Evolutionary conservation across 2,113 vertebrate genomes (phyloP), one percentile per base, ranked within the genome.

Genomic region (Hipposideros armiger): DNA sequence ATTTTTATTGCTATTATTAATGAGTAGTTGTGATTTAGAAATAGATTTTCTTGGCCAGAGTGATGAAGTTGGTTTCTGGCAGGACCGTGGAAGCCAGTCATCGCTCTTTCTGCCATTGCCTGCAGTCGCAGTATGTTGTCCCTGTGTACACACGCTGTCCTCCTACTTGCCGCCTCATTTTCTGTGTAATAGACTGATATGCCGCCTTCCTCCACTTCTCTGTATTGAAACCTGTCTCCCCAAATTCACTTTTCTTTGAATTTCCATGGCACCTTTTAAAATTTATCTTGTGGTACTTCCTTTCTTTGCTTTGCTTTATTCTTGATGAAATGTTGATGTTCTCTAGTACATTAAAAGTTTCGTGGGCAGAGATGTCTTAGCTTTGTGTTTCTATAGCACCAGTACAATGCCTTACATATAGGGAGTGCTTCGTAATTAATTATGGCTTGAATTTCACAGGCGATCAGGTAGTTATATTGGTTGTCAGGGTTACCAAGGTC

Each of bases 401-500:
- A 91, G 56, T 85, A 17, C 26, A 83, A 4, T 92, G 45, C 54
- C 26, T 84, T 78, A 24, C 9, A 42, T 85, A 32, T 22, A 45
- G 40, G 4, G 16, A 32, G 32, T 36, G 7, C 74, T 82, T 11
- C 4, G 7, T 67, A 77, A 45, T 28, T 87, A 54, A 50, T 78
- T 78, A 20, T 45, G 40, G 13, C n/a, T 17, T 56, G 62, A 30
- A 69, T 84, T 82, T 73, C 32, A 24, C 40, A 89, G 90, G 36
- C 40, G 69, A 66, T 93, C 76, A 47, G 16, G 60, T 81, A 45
- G 22, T 67, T 60, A 50, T 80, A 74, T 7, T 91, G 45, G 22
- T 91, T 82, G 88, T 84, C 78, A 95, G 47, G 50, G 32, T 89
- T 80, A 83, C 20, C 24, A 66, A 16, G 40, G 13, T 90, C 54